Evolutionary conservation across 2,888 invertebrate species (phyloP), one percentile per base, ranked within the genome.

Genomic region (Andrena minutula): DNA sequence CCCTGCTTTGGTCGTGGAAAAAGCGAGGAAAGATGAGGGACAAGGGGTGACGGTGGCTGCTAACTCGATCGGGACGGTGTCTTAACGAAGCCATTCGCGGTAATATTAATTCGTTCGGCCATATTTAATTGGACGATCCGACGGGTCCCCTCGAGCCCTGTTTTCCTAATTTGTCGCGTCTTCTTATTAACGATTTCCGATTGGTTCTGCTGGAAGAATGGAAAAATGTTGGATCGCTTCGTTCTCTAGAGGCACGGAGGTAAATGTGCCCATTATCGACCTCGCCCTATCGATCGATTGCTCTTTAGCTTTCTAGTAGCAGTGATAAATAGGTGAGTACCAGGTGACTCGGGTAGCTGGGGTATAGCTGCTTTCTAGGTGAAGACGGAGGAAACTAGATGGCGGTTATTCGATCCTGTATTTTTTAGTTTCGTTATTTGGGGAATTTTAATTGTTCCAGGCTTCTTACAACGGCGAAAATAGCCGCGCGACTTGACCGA

Each of bases 71-170:
- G 10, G 61, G 47, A 26, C 28, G 51, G n/a, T 6, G 51, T 65
- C 75, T 75, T 60, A 70, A 79, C 76, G 79, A 79, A 65, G 23
- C 79, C 30, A 60, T 75, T 75, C 68, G 68, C 30, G 63, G 47
- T 53, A 12, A 70, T 70, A 70, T 79, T 75, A 70, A 79, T 75
- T 75, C 51, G 5, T 35, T 35, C 75, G 56, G 53, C 30, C 70
- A 58, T 58, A 30, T 70, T 76, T 75, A 70, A 75, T 75, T 76
- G 79, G 47, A 65, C 51, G 26, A 30, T 23, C 64, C 7, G 10
- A 12, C 23, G 7, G 47, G 6, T 7, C 26, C 26, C 16, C 16
- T 7, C 10, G 65, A 10, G n/a, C n/a, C 70, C 32, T n/a, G 23
- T 58, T 49, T 41, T 12, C 16, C 47, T 30, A 75, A 78, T 79